phyloP scores from a whole-genome alignment of 2,113 vertebrate genomes.

The Lethenteron camtschaticum region DNA sequence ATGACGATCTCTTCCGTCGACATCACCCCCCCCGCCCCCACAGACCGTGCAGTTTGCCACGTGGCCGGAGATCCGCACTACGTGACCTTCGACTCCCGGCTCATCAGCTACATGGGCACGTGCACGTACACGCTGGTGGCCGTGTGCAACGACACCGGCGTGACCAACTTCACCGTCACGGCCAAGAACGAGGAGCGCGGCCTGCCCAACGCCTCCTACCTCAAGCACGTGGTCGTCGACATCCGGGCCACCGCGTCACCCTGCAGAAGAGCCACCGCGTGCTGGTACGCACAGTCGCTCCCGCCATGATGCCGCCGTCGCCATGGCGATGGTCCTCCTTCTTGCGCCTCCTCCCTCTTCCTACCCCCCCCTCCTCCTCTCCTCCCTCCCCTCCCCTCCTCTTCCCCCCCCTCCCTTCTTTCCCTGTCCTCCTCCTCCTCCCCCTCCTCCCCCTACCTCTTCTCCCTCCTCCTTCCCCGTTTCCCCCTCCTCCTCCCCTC shows the following conservation, averaged over 20 bases:
- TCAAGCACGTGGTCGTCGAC: slow-evolving; percentile 38
- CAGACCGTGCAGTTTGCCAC: slow-evolving; percentile 46
- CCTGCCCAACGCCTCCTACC: slow-evolving; percentile 38
- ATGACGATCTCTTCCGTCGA: too few relatives aligned
- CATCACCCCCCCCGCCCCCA: too few relatives aligned
- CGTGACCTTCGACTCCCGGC: slow-evolving; percentile 50
- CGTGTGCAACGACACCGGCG: slow-evolving; percentile 23
- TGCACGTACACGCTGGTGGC: slow-evolving; percentile 60
- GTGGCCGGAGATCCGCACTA: slow-evolving; percentile 62
- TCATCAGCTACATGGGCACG: slow-evolving; percentile 62
- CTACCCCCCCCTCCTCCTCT: too few relatives aligned
- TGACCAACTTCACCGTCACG: slow-evolving; percentile 38
- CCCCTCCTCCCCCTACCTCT: too few relatives aligned
- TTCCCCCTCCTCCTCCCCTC: too few relatives aligned
- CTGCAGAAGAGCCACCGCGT: slow-evolving; percentile 39
- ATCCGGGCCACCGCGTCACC: slow-evolving; percentile 29
- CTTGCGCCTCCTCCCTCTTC: too few relatives aligned
- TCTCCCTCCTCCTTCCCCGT: too few relatives aligned
- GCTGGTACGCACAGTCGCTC: slow-evolving; percentile 24
- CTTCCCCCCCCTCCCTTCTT: too few relatives aligned
- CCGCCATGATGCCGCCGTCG: too few relatives aligned
- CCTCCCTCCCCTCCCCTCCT: too few relatives aligned
- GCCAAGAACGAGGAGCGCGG: slow-evolving; percentile 62
- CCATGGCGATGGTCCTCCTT: too few relatives aligned
- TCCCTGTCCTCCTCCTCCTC: too few relatives aligned